Evolutionary conservation across 2,113 vertebrate genomes (phyloP).

Genomic region (Raja brachyura): DNA sequence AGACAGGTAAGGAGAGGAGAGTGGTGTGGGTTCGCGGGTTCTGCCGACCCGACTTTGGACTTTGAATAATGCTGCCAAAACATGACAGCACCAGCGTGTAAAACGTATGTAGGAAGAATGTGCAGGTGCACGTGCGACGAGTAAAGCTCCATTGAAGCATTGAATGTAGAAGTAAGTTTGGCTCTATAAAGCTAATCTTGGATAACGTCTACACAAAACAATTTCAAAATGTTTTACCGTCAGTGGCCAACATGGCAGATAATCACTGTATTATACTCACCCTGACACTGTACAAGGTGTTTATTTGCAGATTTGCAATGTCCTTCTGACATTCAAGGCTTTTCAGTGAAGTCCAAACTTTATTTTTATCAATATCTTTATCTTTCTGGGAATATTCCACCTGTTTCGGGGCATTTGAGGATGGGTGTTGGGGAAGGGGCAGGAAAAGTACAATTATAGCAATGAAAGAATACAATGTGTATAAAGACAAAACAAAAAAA

Average conservation of each 20-base stretch:
- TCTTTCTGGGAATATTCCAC: slow-evolving; percentile 71
- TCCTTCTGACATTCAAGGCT: slow-evolving; percentile 55
- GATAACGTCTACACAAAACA: not conserved
- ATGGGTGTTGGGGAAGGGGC: no score
- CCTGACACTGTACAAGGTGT: slow-evolving; percentile 68
- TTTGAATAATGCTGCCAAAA: no score
- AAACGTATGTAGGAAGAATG: no score
- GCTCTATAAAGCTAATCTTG: not conserved
- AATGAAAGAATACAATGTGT: no score
- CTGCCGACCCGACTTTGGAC: no score
- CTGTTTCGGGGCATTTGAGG: slow-evolving; percentile 48
- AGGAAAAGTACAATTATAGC: not conserved
- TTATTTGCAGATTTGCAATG: slow-evolving; percentile 66
- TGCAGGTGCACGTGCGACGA: no score
- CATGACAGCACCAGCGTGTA: no score
- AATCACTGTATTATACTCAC: slow-evolving; percentile 56
- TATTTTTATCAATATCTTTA: slow-evolving; percentile 55
- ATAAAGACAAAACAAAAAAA: not conserved
- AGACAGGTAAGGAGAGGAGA: no score
- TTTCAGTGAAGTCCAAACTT: slow-evolving; percentile 77
- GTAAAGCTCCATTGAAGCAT: no score
- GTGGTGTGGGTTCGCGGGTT: no score
- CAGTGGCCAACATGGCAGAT: not conserved
- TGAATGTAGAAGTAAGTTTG: not conserved
- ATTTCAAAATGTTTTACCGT: not conserved